Conservation (phyloP, 1,140 invertebrate genomes). For the Euura saliciscinereae region DNA sequence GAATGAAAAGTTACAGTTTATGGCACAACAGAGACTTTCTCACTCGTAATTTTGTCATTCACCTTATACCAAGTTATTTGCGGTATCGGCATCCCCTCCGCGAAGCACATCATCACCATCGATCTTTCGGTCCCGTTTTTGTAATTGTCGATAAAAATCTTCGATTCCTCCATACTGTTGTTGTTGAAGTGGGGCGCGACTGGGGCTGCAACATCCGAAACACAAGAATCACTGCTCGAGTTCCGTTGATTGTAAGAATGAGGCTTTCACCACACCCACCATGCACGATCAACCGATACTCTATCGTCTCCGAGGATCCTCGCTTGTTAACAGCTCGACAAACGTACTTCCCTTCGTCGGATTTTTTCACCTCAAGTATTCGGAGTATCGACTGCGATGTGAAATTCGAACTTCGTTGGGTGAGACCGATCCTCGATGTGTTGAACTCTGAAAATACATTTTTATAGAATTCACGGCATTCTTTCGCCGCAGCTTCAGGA, state of each 20-base stretch:
- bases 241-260: too few relatives aligned
- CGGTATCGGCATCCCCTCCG: conserved; percentile 47
- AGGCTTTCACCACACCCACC: too few relatives aligned
- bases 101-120: conserved; percentile 40
- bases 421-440: too few relatives aligned
- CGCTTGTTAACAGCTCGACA: neutral
- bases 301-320: too few relatives aligned
- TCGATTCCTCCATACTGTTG: conserved; percentile 37
- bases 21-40: conserved; percentile 32
- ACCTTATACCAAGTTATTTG: conserved; percentile 53
- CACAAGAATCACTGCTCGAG: too few relatives aligned
- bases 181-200: conserved; percentile 32
- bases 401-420: neutral
- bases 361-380: neutral
- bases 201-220: conserved; percentile 32
- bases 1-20: conserved; percentile 13
- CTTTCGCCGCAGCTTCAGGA: too few relatives aligned
- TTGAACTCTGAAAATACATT: too few relatives aligned
- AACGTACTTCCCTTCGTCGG: neutral
- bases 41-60: conserved; percentile 26
- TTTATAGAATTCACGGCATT: too few relatives aligned
- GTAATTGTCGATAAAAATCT: conserved; percentile 28
- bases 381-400: neutral
- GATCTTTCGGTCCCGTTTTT: conserved; percentile 28
- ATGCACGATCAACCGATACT: too few relatives aligned